Evolutionary conservation across 1,140 invertebrate species (phyloP), one percentile per base, ranked within the genome.

Genomic region (Calephelis virginiensis): DNA sequence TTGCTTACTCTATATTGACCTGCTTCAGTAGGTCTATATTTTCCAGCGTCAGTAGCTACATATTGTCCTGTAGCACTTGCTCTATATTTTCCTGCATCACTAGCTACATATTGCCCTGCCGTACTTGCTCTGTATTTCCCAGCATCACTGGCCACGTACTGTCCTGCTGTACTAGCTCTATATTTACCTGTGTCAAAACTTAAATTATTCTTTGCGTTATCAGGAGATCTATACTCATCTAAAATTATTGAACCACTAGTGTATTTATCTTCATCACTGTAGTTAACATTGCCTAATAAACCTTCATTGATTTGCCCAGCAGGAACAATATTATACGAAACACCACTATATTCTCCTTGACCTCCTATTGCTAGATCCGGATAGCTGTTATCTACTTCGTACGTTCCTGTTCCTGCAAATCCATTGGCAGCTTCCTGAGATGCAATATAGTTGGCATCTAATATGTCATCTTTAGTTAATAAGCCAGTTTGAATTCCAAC

Each of bases 401-500:
- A 75, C 12, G 71, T 64, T 49, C 68, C 70, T 69, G 68, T 37
- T 70, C 68, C 73, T 46, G 65, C 73, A 13, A 72, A 72, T 48
- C 72, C 66, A 62, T 77, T 78, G 7, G 72, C 64, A n/a, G 74
- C 62, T 74, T 89, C 87, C 66, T 89, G 84, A 5, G 88, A 84
- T 40, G 82, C 70, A 8, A 90, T 85, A 63, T 85, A 89, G 67
- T 89, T 88, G 1, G 74, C 64, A 64, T 87, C 79, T 17, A 85
- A 72, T 17, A 77, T 73, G 45, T 88, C 86, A 6, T 77, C 72
- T 38, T 81, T 77, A 6, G 80, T 77, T 12, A 91, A 78, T 73
- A 81, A 86, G 40, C 89, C 83, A 14, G 74, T 72, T 70, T 92
- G 91, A 14, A 92, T 85, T n/a, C 90, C 89, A 17, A 91, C 87